Evolutionary conservation across 2,888 invertebrate genomes (phyloP).

Genomic region (Beris chalybata): DNA sequence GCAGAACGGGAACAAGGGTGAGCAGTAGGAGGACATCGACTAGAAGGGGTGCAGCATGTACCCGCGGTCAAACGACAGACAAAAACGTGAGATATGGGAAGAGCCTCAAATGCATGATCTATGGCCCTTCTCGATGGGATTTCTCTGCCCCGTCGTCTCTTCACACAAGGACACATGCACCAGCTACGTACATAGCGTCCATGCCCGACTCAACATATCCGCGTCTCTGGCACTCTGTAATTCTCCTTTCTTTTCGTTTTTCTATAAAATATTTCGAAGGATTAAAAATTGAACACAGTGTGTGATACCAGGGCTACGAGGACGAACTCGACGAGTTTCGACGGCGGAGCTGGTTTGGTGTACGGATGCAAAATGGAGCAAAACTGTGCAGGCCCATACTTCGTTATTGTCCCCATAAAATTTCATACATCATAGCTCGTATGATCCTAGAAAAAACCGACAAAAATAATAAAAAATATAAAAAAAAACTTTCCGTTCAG

Average conservation of each 20-base stretch:
- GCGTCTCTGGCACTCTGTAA: neutral
- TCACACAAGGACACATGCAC: slow-evolving; percentile 16
- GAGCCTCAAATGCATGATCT: slow-evolving; percentile 38
- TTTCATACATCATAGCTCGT: slow-evolving; percentile 31
- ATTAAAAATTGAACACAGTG: slow-evolving; percentile 39
- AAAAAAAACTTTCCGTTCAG: slow-evolving; percentile 31
- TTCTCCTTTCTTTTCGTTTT: slow-evolving; percentile 30
- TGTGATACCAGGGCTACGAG: slow-evolving; percentile 25
- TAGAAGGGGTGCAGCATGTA: slow-evolving; percentile 17
- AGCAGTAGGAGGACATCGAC: slow-evolving; percentile 12
- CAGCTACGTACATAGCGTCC: slow-evolving; percentile 14
- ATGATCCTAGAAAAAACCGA: slow-evolving; percentile 26
- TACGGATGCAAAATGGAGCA: slow-evolving; percentile 30
- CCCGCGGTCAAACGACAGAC: slow-evolving; percentile 32
- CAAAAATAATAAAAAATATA: no score
- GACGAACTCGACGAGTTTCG: neutral
- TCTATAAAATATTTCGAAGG: slow-evolving; percentile 40
- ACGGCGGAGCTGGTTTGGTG: neutral
- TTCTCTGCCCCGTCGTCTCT: slow-evolving; percentile 26
- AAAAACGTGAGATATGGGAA: slow-evolving; percentile 36
- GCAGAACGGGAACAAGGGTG: slow-evolving; percentile 8
- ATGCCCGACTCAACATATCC: slow-evolving; percentile 2
- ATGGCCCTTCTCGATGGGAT: slow-evolving; percentile 38
- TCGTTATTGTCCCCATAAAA: slow-evolving; percentile 13
- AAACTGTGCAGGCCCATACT: slow-evolving; percentile 31